Evolutionary conservation across 2,797 vertebrate genomes (phyloP).

Genomic region (Peromyscus attwateri): DNA sequence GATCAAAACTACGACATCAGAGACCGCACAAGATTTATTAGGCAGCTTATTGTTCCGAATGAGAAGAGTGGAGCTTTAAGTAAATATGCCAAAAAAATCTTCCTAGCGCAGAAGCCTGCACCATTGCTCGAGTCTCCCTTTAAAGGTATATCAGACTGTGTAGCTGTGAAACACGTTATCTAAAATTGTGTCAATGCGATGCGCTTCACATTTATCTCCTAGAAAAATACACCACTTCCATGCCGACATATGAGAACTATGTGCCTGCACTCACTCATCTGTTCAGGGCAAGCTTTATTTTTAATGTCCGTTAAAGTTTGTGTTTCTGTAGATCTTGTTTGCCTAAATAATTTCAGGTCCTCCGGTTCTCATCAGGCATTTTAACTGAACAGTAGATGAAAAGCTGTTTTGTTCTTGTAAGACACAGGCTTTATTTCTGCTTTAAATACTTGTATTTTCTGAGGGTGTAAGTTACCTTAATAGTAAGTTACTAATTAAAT

Average conservation of each 20-base stretch:
- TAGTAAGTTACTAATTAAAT: slow-evolving; percentile 74
- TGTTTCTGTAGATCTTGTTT: slow-evolving; percentile 69
- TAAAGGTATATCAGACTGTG: slow-evolving; percentile 92
- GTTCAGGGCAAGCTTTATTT: slow-evolving; percentile 59
- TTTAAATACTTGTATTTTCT: slow-evolving; percentile 75
- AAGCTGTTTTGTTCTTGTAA: slow-evolving; percentile 70
- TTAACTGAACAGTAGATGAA: slow-evolving; percentile 69
- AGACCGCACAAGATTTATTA: slow-evolving; percentile 98
- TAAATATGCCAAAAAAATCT: slow-evolving; percentile 98
- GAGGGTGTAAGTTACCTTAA: slow-evolving; percentile 60
- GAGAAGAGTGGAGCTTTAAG: slow-evolving; percentile 97
- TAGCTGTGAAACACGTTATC: slow-evolving; percentile 74
- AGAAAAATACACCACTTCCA: slow-evolving; percentile 79
- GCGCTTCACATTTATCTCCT: slow-evolving; percentile 77
- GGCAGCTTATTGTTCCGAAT: slow-evolving; percentile 98
- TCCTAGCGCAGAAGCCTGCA: slow-evolving; percentile 97
- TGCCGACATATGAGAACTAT: slow-evolving; percentile 48
- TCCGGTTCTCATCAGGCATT: slow-evolving; percentile 63
- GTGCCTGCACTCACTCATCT: slow-evolving; percentile 64
- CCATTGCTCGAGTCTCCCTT: slow-evolving; percentile 96
- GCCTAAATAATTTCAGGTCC: slow-evolving; percentile 73
- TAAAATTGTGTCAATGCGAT: slow-evolving; percentile 76
- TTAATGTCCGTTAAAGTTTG: slow-evolving; percentile 62
- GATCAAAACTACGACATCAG: slow-evolving; percentile 99
- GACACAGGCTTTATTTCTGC: slow-evolving; percentile 15